These are phyloP conservation scores for Hippotragus niger DNA, from an alignment of 2,113 vertebrate species.

Conservation along the genomic window DNA sequence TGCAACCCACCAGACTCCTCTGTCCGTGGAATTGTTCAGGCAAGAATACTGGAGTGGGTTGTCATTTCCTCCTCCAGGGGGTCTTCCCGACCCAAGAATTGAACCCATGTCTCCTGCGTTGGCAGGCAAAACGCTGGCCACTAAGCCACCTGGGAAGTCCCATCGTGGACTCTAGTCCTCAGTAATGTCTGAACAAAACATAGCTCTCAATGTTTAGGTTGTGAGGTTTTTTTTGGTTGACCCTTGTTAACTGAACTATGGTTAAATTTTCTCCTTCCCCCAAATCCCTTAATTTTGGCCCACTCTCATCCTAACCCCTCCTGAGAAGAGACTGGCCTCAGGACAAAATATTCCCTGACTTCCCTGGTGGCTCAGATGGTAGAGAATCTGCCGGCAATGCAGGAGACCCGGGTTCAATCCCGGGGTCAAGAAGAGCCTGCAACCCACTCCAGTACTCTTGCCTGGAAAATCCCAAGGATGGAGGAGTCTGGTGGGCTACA, in stretches of 20 bases:
- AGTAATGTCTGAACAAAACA: neutral
- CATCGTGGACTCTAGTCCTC: neutral
- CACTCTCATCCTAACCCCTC: neutral
- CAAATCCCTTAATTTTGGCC: neutral
- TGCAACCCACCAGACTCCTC: neutral
- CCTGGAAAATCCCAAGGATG: neutral
- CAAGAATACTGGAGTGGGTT: neutral
- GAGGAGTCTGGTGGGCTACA: neutral
- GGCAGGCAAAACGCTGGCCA: neutral
- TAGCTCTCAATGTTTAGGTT: neutral
- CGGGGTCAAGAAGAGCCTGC: neutral
- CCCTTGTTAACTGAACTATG: neutral
- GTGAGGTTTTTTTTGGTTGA: neutral
- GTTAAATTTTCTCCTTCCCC: neutral
- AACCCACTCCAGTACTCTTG: neutral
- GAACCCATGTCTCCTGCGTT: neutral
- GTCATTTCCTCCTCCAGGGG: neutral
- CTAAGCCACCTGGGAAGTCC: neutral
- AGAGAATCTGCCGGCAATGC: neutral
- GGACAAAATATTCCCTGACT: too few relatives aligned
- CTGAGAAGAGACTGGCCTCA: neutral
- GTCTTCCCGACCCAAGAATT: neutral
- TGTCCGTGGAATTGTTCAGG: neutral
- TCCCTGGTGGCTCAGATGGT: neutral
- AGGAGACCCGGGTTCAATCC: neutral